Evolutionary conservation across 1,140 invertebrate species (phyloP).

Genomic region (Protaetia brevitarsis): DNA sequence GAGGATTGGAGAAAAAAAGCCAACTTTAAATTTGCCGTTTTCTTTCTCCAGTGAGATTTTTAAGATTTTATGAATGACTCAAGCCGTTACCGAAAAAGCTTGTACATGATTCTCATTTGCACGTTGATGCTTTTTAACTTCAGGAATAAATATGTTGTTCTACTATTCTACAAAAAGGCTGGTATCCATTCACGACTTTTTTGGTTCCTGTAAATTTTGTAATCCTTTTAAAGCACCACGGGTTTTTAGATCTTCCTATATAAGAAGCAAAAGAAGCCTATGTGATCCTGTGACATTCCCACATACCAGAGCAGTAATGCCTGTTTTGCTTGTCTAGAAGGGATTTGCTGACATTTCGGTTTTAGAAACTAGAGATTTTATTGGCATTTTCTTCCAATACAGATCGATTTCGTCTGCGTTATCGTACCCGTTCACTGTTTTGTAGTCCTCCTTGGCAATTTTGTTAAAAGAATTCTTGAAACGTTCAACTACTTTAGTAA

Average conservation of each 20-base stretch:
- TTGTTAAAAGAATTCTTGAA: neutral
- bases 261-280: neutral
- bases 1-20: neutral
- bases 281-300: neutral
- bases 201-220: neutral
- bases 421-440: constrained; percentile 30
- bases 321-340: neutral
- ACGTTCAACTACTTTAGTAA: neutral
- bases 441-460: neutral
- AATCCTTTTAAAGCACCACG: neutral
- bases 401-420: constrained; percentile 38
- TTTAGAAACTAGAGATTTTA: neutral
- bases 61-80: neutral
- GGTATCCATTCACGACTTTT: constrained; percentile 20
- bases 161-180: neutral
- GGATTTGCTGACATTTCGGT: neutral
- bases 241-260: constrained; percentile 3
- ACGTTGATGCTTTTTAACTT: neutral
- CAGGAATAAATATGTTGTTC: neutral
- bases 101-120: neutral
- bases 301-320: neutral
- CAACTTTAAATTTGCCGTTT: neutral
- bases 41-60: neutral
- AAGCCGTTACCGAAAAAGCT: neutral
- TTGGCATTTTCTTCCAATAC: constrained; percentile 38